These are phyloP conservation scores for Drosophila pruinosa DNA, from an alignment of 1,140 invertebrate genomes.

Conservation along the genomic window DNA sequence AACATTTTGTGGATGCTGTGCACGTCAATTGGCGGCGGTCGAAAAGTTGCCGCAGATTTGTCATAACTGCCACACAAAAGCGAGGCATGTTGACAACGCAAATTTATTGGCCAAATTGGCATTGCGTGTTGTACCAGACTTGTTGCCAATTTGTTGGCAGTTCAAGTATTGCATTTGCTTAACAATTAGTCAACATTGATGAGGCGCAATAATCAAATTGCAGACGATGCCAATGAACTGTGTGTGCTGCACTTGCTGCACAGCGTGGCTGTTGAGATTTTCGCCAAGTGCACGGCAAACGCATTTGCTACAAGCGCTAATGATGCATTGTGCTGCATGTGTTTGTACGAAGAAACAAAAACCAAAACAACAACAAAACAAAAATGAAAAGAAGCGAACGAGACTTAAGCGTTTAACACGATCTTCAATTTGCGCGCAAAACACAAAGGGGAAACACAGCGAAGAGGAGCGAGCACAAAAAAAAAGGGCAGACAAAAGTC, in stretches of 20 bases:
- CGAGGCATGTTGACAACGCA: conserved; percentile 49
- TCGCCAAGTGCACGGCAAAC: conserved; percentile 47
- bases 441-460: conserved; percentile 28
- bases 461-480: not conserved
- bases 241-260: conserved; percentile 71
- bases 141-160: conserved; percentile 29
- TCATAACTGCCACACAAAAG: conserved; percentile 45
- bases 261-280: conserved; percentile 28
- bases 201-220: conserved; percentile 61
- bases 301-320: conserved; percentile 75
- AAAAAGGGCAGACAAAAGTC: conserved; percentile 56
- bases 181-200: conserved; percentile 81
- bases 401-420: conserved; percentile 78
- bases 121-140: conserved; percentile 55
- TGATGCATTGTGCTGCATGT: conserved; percentile 72
- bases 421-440: conserved; percentile 79
- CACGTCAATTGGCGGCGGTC: conserved; percentile 43
- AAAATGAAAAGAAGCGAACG: conserved; percentile 20
- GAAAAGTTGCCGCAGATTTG: conserved; percentile 34
- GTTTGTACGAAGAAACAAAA: conserved; percentile 43
- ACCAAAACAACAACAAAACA: not conserved
- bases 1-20: conserved; percentile 63
- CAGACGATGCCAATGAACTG: conserved; percentile 65
- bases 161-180: conserved; percentile 44
- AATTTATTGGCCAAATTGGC: conserved; percentile 53